Evolutionary conservation across 2,113 vertebrate species (phyloP).

Genomic region (Catharus bicknelli): DNA sequence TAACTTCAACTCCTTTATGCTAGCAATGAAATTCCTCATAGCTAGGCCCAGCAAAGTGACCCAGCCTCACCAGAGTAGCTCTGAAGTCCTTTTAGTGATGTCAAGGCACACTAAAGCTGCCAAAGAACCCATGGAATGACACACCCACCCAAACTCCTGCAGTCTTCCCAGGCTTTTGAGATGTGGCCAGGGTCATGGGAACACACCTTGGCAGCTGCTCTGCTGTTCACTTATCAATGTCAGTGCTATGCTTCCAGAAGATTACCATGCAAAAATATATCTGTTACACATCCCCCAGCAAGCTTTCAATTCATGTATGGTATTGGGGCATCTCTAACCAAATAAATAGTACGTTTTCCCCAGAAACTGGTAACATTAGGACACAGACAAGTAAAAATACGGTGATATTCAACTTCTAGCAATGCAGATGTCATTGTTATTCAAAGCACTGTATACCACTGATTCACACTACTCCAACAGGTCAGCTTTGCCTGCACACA

Average conservation of each 20-base stretch:
- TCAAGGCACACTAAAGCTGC: not conserved
- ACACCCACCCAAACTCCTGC: not conserved
- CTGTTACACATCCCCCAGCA: not conserved
- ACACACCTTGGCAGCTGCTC: not conserved
- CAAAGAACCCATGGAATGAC: not conserved
- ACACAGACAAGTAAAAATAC: not conserved
- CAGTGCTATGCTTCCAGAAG: not conserved
- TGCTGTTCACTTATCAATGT: not conserved
- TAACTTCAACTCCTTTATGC: not conserved
- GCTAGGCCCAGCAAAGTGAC: not conserved
- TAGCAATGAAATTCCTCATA: not conserved
- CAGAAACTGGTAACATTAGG: not conserved
- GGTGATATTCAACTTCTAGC: not conserved
- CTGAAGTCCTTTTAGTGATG: not conserved
- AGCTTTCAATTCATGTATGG: not conserved
- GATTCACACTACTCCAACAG: not conserved
- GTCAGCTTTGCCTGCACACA: not conserved
- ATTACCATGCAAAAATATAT: not conserved
- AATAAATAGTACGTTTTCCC: not conserved
- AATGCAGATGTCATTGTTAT: not conserved
- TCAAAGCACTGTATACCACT: not conserved
- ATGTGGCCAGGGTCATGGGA: not conserved
- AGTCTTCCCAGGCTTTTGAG: not conserved
- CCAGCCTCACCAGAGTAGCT: not conserved
- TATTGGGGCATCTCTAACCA: not conserved